These are phyloP conservation scores for Herpetotheres cachinnans DNA, from an alignment of 2,113 vertebrate species.

Conservation along the genomic window DNA sequence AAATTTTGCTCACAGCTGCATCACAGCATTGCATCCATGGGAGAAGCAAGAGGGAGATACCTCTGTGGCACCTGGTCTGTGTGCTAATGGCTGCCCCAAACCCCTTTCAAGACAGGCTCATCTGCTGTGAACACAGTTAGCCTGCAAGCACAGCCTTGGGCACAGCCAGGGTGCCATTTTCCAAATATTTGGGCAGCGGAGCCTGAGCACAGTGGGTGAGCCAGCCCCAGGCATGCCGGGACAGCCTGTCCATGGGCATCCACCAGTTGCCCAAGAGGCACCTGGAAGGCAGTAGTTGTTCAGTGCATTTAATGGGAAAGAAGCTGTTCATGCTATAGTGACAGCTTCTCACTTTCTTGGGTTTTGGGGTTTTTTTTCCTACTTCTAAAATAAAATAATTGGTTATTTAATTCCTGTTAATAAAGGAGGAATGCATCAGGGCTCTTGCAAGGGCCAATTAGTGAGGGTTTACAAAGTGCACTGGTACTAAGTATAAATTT, in stretches of 20 bases:
- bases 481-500: neutral
- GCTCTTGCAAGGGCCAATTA: neutral
- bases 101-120: neutral
- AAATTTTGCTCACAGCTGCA: neutral
- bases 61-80: neutral
- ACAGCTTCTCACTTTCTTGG: neutral
- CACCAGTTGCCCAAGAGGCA: neutral
- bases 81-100: neutral
- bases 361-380: neutral
- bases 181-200: neutral
- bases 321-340: neutral
- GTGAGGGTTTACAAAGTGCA: neutral
- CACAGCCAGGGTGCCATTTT: neutral
- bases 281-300: neutral
- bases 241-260: neutral
- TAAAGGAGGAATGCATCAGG: neutral
- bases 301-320: neutral
- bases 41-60: neutral
- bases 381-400: constrained; percentile 2
- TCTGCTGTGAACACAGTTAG: neutral
- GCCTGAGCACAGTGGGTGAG: neutral
- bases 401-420: neutral
- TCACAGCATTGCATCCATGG: neutral
- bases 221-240: neutral
- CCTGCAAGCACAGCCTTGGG: neutral